These are phyloP conservation scores for Asarcornis scutulata DNA, from an alignment of 2,113 vertebrate genomes.

Conservation along the genomic window DNA sequence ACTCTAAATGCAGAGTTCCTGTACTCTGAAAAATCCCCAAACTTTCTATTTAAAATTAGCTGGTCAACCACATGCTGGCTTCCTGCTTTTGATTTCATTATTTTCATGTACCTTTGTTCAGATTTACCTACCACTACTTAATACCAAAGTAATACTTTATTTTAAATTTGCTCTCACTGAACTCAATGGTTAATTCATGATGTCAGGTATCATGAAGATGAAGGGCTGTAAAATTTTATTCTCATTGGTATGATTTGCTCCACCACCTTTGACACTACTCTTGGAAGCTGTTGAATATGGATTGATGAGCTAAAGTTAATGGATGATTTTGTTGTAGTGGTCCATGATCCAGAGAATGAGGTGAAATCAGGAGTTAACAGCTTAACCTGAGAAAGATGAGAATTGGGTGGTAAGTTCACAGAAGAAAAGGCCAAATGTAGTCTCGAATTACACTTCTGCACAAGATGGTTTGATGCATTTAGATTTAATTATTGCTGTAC, in stretches of 20 bases:
- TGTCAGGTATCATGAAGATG: background rate
- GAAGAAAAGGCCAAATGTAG: background rate
- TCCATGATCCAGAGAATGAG: background rate
- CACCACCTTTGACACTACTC: background rate
- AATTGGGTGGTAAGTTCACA: background rate
- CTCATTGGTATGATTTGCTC: background rate
- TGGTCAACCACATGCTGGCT: background rate
- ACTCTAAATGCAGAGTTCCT: background rate
- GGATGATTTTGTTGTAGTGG: background rate
- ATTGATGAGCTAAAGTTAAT: background rate
- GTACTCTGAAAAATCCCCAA: constrained; percentile 28
- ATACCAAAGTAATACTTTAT: background rate
- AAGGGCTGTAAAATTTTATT: background rate
- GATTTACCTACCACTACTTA: background rate
- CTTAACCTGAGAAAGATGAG: background rate
- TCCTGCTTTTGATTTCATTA: constrained; percentile 20
- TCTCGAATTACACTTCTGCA: background rate
- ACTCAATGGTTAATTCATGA: background rate
- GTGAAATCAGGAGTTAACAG: background rate
- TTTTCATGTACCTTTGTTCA: background rate
- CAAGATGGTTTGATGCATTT: background rate
- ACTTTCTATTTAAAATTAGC: constrained; percentile 44
- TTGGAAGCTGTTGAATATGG: background rate
- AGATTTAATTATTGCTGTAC: background rate
- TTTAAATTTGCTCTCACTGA: background rate